phyloP scores from a whole-genome alignment of 1,140 invertebrate species.

The Ctenoplectra terminalis region DNA sequence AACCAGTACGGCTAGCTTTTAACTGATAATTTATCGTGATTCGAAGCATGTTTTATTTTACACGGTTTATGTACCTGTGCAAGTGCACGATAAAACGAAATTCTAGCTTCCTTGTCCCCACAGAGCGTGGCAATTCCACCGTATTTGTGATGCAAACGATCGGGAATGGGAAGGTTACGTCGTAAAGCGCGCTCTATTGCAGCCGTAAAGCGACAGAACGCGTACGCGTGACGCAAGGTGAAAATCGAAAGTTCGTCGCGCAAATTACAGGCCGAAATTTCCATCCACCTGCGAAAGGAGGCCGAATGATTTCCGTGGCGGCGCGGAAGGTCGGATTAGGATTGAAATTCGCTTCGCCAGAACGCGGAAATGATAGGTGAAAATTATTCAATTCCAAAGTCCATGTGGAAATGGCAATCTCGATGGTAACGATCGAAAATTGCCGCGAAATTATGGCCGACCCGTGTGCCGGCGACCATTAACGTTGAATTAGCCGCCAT shows the following conservation, averaged over 20 bases:
- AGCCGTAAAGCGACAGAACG: neutral
- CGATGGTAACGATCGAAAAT: slow-evolving; percentile 49
- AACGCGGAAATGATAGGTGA: slow-evolving; percentile 42
- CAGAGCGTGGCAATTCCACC: neutral
- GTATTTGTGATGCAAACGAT: slow-evolving; percentile 14
- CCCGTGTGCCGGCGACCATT: slow-evolving; percentile 24
- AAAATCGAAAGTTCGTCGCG: slow-evolving; percentile 48
- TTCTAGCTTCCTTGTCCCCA: neutral
- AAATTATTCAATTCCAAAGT: slow-evolving; percentile 43
- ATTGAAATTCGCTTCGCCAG: neutral
- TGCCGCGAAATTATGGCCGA: slow-evolving; percentile 39
- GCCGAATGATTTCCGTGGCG: slow-evolving; percentile 18
- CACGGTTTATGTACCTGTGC: neutral
- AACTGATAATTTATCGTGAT: neutral
- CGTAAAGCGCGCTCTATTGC: slow-evolving; percentile 6
- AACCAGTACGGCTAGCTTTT: neutral
- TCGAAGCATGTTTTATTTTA: neutral
- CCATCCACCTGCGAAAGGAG: neutral
- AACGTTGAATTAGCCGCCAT: slow-evolving; percentile 48
- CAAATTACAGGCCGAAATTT: slow-evolving; percentile 29
- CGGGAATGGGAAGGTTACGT: neutral
- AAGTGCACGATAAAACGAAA: neutral
- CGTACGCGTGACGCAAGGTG: neutral
- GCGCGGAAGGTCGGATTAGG: neutral
- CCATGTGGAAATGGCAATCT: slow-evolving; percentile 46